Conservation (phyloP, 1,140 invertebrate genomes). For the Zaprionus kolodkinae region DNA sequence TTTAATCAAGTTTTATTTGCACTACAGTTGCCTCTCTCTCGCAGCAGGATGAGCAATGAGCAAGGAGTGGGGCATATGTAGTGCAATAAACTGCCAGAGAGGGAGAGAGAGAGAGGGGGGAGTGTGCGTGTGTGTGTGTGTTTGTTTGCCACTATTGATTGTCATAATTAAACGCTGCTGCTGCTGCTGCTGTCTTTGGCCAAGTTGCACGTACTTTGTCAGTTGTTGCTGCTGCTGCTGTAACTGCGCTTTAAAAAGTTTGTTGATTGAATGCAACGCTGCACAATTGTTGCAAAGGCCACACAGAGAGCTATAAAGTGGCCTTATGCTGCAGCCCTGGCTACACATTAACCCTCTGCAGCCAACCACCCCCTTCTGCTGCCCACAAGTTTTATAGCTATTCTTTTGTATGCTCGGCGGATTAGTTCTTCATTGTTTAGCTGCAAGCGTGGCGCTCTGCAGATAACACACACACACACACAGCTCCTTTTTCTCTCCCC, state of each 20-base stretch:
- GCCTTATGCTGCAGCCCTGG: constrained; percentile 48
- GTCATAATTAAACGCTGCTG: constrained; percentile 78
- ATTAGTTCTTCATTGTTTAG: constrained; percentile 83
- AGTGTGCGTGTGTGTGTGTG: constrained; percentile 12
- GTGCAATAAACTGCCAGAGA: constrained; percentile 28
- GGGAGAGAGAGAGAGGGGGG: constrained; percentile 1
- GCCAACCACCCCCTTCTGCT: constrained; percentile 7
- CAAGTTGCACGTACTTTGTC: constrained; percentile 39
- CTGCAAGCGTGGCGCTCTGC: constrained; percentile 74
- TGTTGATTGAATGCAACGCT: constrained; percentile 80
- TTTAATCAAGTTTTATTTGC: constrained; percentile 82
- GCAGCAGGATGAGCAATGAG: constrained; percentile 65
- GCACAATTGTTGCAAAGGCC: constrained; percentile 81
- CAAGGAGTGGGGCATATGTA: constrained; percentile 31
- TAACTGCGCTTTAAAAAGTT: constrained; percentile 79
- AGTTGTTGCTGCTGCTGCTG: constrained; percentile 50
- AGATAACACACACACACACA: constrained; percentile 61
- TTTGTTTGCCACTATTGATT: constrained; percentile 69
- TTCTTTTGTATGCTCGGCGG: constrained; percentile 80
- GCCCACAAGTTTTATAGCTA: constrained; percentile 72
- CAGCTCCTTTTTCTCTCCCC: not conserved
- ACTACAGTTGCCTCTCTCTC: constrained; percentile 57
- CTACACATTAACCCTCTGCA: constrained; percentile 16
- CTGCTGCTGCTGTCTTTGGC: constrained; percentile 25
- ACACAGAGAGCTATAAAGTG: constrained; percentile 72